Conservation (phyloP, 2,797 vertebrate genomes). For the Scomberomorus guttatus region DNA sequence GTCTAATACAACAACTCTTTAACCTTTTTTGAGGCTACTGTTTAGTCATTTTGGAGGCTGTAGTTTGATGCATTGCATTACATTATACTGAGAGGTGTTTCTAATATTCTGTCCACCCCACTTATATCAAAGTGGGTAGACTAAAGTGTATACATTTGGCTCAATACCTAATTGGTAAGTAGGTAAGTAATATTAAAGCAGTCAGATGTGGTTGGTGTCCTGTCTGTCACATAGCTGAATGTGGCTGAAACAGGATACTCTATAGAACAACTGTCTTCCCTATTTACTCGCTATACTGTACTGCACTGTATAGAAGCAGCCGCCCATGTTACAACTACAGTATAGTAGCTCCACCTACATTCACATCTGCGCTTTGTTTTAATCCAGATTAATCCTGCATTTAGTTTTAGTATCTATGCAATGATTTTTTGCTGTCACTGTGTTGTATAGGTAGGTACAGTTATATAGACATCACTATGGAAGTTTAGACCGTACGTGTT, state of each 20-base stretch:
- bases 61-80: neutral
- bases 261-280: neutral
- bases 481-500: neutral
- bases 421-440: constrained; percentile 13
- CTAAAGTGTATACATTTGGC: neutral
- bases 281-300: constrained; percentile 10
- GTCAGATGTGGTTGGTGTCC: neutral
- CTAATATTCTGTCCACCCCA: neutral
- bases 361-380: constrained; percentile 55
- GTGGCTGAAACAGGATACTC: neutral
- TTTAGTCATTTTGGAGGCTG: neutral
- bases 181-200: neutral
- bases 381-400: constrained; percentile 62
- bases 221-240: neutral
- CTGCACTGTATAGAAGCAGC: neutral
- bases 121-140: too few species aligned
- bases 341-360: constrained; percentile 10
- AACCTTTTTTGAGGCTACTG: neutral
- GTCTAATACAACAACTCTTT: neutral
- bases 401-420: constrained; percentile 28
- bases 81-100: too few species aligned
- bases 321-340: constrained; percentile 1
- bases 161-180: neutral
- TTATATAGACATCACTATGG: neutral
- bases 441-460: neutral